These are phyloP conservation scores for Allacma fusca DNA, from an alignment of 2,888 invertebrate genomes.

Conservation along the genomic window DNA sequence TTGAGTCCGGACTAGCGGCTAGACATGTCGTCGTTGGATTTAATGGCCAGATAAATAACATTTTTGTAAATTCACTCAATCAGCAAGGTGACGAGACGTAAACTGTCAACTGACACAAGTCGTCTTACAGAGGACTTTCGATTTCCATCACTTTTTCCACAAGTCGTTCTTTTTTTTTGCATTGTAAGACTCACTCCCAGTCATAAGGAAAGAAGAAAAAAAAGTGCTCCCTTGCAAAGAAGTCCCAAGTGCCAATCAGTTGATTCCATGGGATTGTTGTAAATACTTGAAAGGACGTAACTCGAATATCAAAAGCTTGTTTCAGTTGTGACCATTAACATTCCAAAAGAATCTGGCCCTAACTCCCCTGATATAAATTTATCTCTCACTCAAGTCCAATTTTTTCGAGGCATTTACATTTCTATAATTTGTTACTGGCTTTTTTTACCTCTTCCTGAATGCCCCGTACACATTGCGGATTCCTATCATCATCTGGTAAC, in stretches of 20 bases:
- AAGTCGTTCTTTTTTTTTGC: background rate
- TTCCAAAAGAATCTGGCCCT: background rate
- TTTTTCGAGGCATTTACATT: slow-evolving; percentile 4
- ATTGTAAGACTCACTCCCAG: too few relatives aligned
- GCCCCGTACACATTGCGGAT: too few relatives aligned
- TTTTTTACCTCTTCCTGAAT: background rate
- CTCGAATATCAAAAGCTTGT: slow-evolving; percentile 1
- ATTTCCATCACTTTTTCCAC: background rate
- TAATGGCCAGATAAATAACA: slow-evolving; percentile 21
- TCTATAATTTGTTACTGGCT: background rate
- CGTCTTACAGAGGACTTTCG: background rate
- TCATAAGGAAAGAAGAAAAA: background rate
- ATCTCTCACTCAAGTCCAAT: background rate
- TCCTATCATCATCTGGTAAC: too few relatives aligned
- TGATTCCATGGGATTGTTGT: background rate
- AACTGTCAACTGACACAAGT: slow-evolving; percentile 27
- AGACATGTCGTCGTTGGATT: slow-evolving; percentile 29
- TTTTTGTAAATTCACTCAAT: slow-evolving; percentile 33
- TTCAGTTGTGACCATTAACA: background rate
- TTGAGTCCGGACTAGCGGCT: background rate
- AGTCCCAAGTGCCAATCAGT: slow-evolving; percentile 7
- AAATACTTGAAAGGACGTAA: background rate
- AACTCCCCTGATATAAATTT: background rate
- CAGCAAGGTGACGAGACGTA: slow-evolving; percentile 34
- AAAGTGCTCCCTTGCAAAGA: background rate